Base-by-base conservation (phyloP, 2,797 vertebrate genomes). In the Sitta carolinensis region DNA sequence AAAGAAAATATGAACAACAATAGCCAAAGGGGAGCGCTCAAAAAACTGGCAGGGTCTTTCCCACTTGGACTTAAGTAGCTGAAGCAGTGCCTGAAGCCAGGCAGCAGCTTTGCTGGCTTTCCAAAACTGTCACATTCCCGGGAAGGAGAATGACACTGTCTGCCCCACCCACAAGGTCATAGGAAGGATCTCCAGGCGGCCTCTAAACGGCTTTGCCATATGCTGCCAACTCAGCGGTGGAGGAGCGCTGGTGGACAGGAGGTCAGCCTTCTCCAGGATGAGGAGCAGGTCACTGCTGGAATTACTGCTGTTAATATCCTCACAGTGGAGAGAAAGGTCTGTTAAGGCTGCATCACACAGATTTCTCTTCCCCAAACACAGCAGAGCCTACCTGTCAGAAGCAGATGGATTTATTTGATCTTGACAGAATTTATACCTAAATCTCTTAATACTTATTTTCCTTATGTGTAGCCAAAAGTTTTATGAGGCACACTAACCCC, bases 1-100 rank as follows among this genome's bases (percentile, higher is more conserved):
- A 93, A 97, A 97, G 97, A 97, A 97, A 96, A 97, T 97, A 96
- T 87, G 96, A 97, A 84, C 66, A 80, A 94, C 75, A 95, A 82
- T 90, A 96, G 88, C 62, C 89, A 94, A 97, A 95, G 73, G 90
- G 57, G 40, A 76, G 30, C 3, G 18, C 69, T 95, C 77, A 96
- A 95, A 95, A 67, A 93, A 84, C 76, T 93, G 74, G 50, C 90
- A 94, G n/a, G 8, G 38, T 45, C 61, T 95, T 86, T 84, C 45
- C 69, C 69, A 58, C 51, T 69, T 94, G 84, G 80, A 63, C 29
- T 70, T 42, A 59, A 64, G 50, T 13, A 80, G 57, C 58, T 77
- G 54, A 87, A 94, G 63, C 23, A 1, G 18, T 45, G 54, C 81
- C 89, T 90, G 58, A 77, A 86, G 55, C 66, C 69, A 86, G 52